These are phyloP conservation scores for Oryzaephilus surinamensis DNA, from an alignment of 1,140 invertebrate species.

Conservation along the genomic window DNA sequence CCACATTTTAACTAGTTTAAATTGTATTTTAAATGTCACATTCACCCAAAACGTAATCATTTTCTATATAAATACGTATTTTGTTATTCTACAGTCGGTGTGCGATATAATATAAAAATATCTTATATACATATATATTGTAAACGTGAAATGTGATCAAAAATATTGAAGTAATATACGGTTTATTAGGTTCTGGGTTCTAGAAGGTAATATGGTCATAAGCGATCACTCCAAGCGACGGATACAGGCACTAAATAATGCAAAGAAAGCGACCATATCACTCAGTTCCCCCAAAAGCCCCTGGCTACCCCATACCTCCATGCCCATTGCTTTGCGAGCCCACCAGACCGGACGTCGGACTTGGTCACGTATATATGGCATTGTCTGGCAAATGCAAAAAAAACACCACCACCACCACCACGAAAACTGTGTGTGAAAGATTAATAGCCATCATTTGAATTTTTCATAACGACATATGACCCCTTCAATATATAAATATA, in stretches of 20 bases:
- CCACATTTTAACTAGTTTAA: too few species aligned
- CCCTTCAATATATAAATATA: conserved; percentile 27
- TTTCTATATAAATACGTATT: too few species aligned
- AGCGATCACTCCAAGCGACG: conserved; percentile 23
- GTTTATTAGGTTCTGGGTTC: conserved; percentile 6
- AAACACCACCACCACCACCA: too few species aligned
- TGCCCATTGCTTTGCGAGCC: not conserved
- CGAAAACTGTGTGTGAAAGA: conserved; percentile 26
- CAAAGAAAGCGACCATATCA: conserved; percentile 28
- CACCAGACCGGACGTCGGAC: conserved; percentile 12
- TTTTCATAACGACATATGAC: conserved; percentile 28
- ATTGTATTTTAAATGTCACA: too few species aligned
- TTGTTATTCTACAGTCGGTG: too few species aligned
- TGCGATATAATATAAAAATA: too few species aligned
- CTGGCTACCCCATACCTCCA: conserved; percentile 8
- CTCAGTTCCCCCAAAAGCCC: conserved; percentile 20
- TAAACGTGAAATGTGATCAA: too few species aligned
- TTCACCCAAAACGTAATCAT: too few species aligned
- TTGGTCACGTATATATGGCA: conserved; percentile 24
- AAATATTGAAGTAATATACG: too few species aligned
- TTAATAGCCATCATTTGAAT: conserved; percentile 30
- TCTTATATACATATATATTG: too few species aligned
- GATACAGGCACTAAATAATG: conserved; percentile 29
- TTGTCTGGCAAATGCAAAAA: conserved; percentile 26
- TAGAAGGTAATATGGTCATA: conserved; percentile 16